Conservation (phyloP, 2,113 vertebrate species). For the Ammodramus savannarum region DNA sequence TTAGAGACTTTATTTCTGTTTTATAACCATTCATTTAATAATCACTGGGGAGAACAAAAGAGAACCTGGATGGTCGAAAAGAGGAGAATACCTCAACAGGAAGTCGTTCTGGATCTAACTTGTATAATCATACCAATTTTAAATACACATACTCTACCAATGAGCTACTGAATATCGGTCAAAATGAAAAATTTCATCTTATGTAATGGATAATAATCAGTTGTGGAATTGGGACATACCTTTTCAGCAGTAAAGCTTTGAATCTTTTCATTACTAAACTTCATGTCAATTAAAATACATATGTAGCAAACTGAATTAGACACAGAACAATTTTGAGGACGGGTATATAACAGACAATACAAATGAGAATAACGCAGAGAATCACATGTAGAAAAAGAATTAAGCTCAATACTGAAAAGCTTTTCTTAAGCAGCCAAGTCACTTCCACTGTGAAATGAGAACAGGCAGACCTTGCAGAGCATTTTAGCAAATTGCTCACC, state of each 20-base stretch:
- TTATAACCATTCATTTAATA: background rate
- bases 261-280: background rate
- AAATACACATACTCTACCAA: background rate
- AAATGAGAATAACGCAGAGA: background rate
- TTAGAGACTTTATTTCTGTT: background rate
- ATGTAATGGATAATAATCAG: background rate
- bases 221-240: background rate
- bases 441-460: background rate
- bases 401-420: background rate
- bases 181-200: background rate
- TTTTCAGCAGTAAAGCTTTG: background rate
- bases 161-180: background rate
- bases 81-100: background rate
- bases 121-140: background rate
- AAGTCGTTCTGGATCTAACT: background rate
- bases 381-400: background rate
- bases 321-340: background rate
- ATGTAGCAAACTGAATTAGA: background rate
- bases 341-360: background rate
- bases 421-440: background rate
- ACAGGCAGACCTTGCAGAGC: background rate
- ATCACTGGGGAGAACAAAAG: background rate
- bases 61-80: background rate
- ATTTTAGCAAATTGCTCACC: conserved; percentile 78
- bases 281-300: background rate